Percentiles rank a stretch among this genome's conserved stretches.
These are phyloP conservation scores for Sebastes kiyomatsui DNA, from an alignment of 2,797 vertebrate species.

Conservation along the genomic window DNA sequence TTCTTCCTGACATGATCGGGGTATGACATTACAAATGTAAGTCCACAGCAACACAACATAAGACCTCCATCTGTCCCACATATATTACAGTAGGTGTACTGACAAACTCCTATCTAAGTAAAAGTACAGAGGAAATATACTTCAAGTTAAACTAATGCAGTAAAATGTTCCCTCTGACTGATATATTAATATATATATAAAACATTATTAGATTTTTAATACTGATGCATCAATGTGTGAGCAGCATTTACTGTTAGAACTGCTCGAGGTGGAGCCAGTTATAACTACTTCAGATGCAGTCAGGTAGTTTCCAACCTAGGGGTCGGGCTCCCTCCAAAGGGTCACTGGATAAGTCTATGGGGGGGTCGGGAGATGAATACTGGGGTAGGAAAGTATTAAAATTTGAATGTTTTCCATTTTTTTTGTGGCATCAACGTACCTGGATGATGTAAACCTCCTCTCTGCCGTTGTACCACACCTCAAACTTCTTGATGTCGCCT, in stretches of 20 bases:
- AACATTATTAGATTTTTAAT: neutral
- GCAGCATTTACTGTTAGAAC: neutral
- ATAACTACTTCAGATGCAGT: too few species aligned
- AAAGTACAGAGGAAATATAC: neutral
- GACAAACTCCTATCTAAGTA: neutral
- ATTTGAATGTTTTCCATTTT: neutral
- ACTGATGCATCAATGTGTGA: neutral
- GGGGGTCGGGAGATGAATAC: neutral
- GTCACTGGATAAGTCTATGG: neutral
- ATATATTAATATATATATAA: neutral
- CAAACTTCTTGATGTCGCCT: constrained; percentile 94
- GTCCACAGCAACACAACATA: neutral
- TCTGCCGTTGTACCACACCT: constrained; percentile 93
- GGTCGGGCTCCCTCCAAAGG: neutral
- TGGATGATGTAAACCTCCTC: constrained; percentile 96
- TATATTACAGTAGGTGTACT: neutral
- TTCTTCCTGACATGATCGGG: neutral
- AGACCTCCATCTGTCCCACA: neutral
- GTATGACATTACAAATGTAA: neutral
- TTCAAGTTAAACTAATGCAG: neutral
- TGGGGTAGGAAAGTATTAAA: neutral
- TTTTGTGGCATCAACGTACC: constrained; percentile 73
- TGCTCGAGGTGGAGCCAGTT: too few species aligned
- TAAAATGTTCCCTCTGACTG: neutral
- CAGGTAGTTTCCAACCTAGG: neutral